Conservation (phyloP, 2,888 invertebrate genomes). For the Leucoptera coffeella region DNA sequence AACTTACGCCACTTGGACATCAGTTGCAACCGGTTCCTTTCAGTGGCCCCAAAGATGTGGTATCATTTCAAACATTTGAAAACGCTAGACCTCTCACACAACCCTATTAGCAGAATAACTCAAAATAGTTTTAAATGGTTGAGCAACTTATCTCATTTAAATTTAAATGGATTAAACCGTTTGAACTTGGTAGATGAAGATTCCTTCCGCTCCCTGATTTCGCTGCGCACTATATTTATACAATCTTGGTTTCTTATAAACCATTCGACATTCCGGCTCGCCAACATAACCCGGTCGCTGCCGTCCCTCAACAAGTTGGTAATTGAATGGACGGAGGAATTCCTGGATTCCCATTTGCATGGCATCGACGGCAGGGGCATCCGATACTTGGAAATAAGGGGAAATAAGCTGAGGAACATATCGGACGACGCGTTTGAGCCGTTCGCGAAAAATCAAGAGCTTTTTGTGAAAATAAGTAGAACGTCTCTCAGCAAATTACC, state of each 20-base stretch:
- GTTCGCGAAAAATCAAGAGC: constrained; percentile 67
- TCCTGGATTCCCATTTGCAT: constrained; percentile 68
- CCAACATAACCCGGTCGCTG: constrained; percentile 64
- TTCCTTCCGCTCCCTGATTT: constrained; percentile 64
- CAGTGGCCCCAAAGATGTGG: constrained; percentile 72
- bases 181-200: constrained; percentile 70
- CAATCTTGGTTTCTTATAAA: constrained; percentile 73
- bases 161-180: constrained; percentile 66
- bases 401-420: constrained; percentile 64
- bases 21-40: constrained; percentile 68
- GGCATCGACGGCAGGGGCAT: constrained; percentile 75
- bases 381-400: constrained; percentile 74
- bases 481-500: constrained; percentile 77
- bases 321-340: constrained; percentile 68
- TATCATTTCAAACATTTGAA: constrained; percentile 65
- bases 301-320: constrained; percentile 69
- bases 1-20: constrained; percentile 69
- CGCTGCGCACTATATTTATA: constrained; percentile 63
- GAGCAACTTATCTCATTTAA: constrained; percentile 65
- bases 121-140: constrained; percentile 67
- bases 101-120: constrained; percentile 71
- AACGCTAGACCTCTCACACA: constrained; percentile 72
- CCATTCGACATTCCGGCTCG: constrained; percentile 60
- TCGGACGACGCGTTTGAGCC: constrained; percentile 73
- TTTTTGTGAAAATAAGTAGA: constrained; percentile 68